Evolutionary conservation across 2,888 invertebrate species (phyloP).

Genomic region (Liopterus haemorrhoidalis): DNA sequence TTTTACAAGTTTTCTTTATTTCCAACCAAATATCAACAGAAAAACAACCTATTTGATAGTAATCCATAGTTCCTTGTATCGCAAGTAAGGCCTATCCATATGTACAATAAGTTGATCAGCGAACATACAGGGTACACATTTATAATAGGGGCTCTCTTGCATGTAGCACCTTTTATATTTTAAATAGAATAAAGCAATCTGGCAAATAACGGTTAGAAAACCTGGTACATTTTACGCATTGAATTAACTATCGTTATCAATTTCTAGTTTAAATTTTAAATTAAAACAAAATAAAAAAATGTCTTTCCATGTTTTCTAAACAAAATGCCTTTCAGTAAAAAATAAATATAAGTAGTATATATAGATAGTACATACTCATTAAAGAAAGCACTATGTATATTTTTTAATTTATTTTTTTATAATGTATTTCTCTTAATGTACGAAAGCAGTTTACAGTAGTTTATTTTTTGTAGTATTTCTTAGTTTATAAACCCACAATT

Average conservation of each 20-base stretch:
- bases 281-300: too few relatives aligned
- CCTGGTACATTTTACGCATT: too few relatives aligned
- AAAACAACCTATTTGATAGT: conserved; percentile 36
- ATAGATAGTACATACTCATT: conserved; percentile 25
- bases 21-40: conserved; percentile 38
- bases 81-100: conserved; percentile 37
- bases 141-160: conserved; percentile 30
- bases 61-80: conserved; percentile 36
- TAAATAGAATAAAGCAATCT: conserved; percentile 20
- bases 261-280: too few relatives aligned
- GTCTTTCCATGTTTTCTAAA: too few relatives aligned
- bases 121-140: conserved; percentile 27
- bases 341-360: conserved; percentile 23
- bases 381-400: conserved; percentile 38
- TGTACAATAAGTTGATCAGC: conserved; percentile 31
- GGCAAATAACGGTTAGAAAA: not conserved
- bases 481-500: conserved; percentile 16
- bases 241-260: too few relatives aligned
- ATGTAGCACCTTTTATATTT: conserved; percentile 29
- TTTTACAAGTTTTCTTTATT: conserved; percentile 35
- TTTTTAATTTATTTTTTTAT: conserved; percentile 24
- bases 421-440: conserved; percentile 20
- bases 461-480: conserved; percentile 18
- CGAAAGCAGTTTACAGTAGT: conserved; percentile 20
- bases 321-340: too few relatives aligned